Evolutionary conservation across 2,888 invertebrate species (phyloP), one percentile per base, ranked within the genome.

Genomic region (Panzeria rudis): DNA sequence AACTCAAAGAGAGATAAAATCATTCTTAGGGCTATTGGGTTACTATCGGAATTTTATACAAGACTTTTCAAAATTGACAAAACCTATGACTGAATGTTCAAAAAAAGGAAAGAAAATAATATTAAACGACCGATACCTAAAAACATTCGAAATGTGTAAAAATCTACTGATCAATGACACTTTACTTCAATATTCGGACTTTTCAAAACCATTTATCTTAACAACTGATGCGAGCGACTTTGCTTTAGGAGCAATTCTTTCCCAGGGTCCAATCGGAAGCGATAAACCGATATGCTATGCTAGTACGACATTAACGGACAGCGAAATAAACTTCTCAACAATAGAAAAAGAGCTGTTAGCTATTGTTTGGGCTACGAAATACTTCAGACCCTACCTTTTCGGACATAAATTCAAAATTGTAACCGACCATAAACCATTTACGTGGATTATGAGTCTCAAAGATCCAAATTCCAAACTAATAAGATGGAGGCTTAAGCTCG

Each of bases 161-260:
- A 72, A 81, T 13, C 7, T 78, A 15, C 25, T 89, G 50, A 84
- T 76, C 11, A 71, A 56, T n/a, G 78, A 83, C 29, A 81, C 86
- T 3, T 20, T 86, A 0, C 44, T 87, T 2, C 72, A 84, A 50
- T 83, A 86, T 44, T 81, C 83, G 2, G 86, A 91, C 72, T 92
- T 92, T 56, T 75, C 81, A 0, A 87, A 89, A 85, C 84, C 86
- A 6, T 91, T 91, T 59, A 76, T 86, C 13, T 23, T 91, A 7
- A 89, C 89, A 4, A 90, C 90, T 0, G 91, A 91, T 78, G 91
- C 90, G 0, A 87, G 87, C 8, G 83, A 88, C 15, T 76, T 64
- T 5, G 89, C 90, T 0, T 7, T 90, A 3, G 90, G 89, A 0
- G 88, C 86, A 1, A 87, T 91, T 3, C 62, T 91, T 11, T 88